Base-by-base conservation (phyloP, 2,113 vertebrate genomes). In the Perccottus glenii region DNA sequence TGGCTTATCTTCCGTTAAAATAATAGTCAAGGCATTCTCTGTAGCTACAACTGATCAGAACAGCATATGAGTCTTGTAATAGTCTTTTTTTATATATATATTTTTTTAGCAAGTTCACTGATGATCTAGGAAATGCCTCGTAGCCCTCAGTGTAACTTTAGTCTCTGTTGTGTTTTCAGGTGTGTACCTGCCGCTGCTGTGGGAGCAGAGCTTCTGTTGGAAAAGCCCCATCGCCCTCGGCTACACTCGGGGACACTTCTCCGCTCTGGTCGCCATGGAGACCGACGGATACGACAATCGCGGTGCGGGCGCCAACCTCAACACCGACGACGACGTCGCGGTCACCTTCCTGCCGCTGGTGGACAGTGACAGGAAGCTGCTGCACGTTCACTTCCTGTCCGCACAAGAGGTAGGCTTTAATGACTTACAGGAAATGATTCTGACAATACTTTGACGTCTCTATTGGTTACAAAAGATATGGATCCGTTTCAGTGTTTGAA, bases 171-270 rank as follows among this genome's bases (percentile, higher is more conserved):
- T 56, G 14, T 33, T 5, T 50, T 0, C 32, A 99, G 98, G 97
- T 79, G 97, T 99, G 49, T 99, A 98, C 81, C 88, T 99, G 83
- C 96, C 97, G 85, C 94, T 99, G 87, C 76, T 99, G 81, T 99
- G 97, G 98, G 98, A 99, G 92, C 97, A 96, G 91, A 99, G 96
- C 75, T 99, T 99, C 83, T 99, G 97, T 88, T 99, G 98, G 98
- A 99, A 99, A 77, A 99, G 96, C 86, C 98, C 97, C 4, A 99
- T 99, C 42, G 98, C 97, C 72, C 94, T 99, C 87, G 98, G 98
- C 78, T 99, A 99, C 88, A 99, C 98, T 0, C 92, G 98, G 80
- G 98, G 98, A 80, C 98, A 99, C 85, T 99, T 99, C 90, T 99
- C 98, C 0, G 98, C 98, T 64, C 92, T 99, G 93, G 97, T 99